These are phyloP conservation scores for Oxyteleia sp. DNA, from an alignment of 2,888 invertebrate genomes.

Conservation along the genomic window DNA sequence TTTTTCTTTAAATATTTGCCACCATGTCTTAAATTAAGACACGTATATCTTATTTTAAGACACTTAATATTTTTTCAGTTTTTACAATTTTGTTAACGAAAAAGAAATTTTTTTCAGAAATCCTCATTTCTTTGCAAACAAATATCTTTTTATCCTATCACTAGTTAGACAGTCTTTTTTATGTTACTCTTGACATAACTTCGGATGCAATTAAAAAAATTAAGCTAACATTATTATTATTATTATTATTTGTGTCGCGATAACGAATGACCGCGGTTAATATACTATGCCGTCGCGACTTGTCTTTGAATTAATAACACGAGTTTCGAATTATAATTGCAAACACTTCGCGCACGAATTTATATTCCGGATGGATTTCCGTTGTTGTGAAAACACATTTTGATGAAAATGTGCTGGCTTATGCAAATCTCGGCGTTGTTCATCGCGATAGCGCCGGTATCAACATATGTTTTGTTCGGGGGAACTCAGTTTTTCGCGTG, in stretches of 20 bases:
- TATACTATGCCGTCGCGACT: slow-evolving; percentile 27
- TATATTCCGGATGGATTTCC: slow-evolving; percentile 53
- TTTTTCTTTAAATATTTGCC: too few species aligned
- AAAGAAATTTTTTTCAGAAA: too few species aligned
- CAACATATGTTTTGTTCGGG: slow-evolving; percentile 2
- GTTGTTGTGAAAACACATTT: slow-evolving; percentile 52
- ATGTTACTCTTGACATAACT: not conserved
- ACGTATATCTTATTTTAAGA: too few species aligned
- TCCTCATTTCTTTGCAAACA: too few species aligned
- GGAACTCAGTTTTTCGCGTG: too few species aligned
- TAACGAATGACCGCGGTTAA: slow-evolving; percentile 35
- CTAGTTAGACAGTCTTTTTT: too few species aligned
- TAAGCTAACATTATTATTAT: not conserved
- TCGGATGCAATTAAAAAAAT: slow-evolving; percentile 12
- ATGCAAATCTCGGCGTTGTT: slow-evolving; percentile 49
- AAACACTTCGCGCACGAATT: slow-evolving; percentile 51
- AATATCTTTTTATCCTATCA: too few species aligned
- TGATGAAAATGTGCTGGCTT: slow-evolving; percentile 59
- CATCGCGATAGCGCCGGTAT: slow-evolving; percentile 25
- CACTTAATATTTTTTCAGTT: too few species aligned
- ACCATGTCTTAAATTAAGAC: too few species aligned
- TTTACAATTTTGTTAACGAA: too few species aligned
- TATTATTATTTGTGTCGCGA: slow-evolving; percentile 18
- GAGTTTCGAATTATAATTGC: slow-evolving; percentile 55
- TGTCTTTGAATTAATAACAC: slow-evolving; percentile 53